Evolutionary conservation across 2,113 vertebrate genomes (phyloP).

Genomic region (Tragelaphus scriptus): DNA sequence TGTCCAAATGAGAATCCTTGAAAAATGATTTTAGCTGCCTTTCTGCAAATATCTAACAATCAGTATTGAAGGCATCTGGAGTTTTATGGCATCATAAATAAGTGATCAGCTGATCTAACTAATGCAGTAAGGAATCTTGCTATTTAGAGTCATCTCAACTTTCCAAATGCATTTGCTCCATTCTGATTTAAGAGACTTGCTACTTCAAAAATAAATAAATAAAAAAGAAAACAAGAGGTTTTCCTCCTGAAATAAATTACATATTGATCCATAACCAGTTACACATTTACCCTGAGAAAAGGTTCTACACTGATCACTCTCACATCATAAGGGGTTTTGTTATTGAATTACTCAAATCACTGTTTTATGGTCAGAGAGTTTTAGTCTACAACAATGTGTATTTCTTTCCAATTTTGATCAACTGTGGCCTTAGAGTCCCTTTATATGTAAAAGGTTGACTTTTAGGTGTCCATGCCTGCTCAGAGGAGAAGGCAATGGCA

Average conservation of each 20-base stretch:
- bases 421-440: background rate
- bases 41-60: conserved; percentile 73
- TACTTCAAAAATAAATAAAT: conserved; percentile 37
- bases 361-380: conserved; percentile 9
- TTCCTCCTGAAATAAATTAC: conserved; percentile 73
- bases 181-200: conserved; percentile 70
- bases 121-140: conserved; percentile 59
- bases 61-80: conserved; percentile 67
- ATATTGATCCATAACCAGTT: conserved; percentile 79
- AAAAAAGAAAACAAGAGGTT: conserved; percentile 51
- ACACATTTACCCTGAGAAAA: conserved; percentile 72
- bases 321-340: conserved; percentile 12
- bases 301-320: conserved; percentile 63
- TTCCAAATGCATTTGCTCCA: conserved; percentile 66
- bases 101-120: conserved; percentile 74
- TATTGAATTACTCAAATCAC: conserved; percentile 59
- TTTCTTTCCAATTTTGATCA: background rate
- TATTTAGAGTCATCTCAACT: conserved; percentile 68
- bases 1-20: conserved; percentile 54
- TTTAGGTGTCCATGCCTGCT: background rate
- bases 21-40: conserved; percentile 72
- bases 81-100: conserved; percentile 78
- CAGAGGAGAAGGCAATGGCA: no score
- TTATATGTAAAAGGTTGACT: background rate
- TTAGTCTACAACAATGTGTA: background rate